Evolutionary conservation across 1,140 invertebrate species (phyloP).

Genomic region (Parasteatoda tepidariorum): DNA sequence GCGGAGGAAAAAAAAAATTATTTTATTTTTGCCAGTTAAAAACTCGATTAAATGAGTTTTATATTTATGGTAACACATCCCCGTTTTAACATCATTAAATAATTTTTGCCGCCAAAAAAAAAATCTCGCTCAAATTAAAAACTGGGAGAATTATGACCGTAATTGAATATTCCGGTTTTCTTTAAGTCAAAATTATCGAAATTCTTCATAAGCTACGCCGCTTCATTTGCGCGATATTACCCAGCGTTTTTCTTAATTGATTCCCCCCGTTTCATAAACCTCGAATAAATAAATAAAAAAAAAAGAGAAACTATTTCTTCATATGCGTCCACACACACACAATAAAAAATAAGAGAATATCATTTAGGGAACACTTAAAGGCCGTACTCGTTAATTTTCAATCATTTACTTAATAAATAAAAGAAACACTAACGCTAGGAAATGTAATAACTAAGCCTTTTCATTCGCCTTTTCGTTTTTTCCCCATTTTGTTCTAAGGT

Average conservation of each 20-base stretch:
- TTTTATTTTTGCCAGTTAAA: neutral
- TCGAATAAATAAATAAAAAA: too few relatives aligned
- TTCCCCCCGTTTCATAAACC: conserved; percentile 1
- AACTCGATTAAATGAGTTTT: neutral
- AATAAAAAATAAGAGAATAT: conserved; percentile 19
- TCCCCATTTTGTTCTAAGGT: neutral
- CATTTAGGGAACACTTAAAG: conserved; percentile 54
- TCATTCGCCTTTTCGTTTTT: conserved; percentile 4
- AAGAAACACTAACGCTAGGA: conserved; percentile 34
- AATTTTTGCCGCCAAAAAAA: neutral
- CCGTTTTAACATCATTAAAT: neutral
- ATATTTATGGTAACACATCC: neutral
- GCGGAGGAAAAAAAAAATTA: neutral
- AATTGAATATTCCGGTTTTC: conserved; percentile 15
- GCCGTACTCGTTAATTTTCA: conserved; percentile 47
- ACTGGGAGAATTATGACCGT: neutral
- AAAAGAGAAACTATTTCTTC: neutral
- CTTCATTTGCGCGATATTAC: conserved; percentile 7
- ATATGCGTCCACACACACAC: neutral
- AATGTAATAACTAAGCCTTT: conserved; percentile 53
- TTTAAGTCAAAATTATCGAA: conserved; percentile 10
- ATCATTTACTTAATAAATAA: conserved; percentile 61
- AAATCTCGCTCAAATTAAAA: neutral
- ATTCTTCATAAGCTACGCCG: conserved; percentile 18
- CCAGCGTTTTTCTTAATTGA: conserved; percentile 25